Evolutionary conservation across 2,888 invertebrate species (phyloP), one percentile per base, ranked within the genome.

Genomic region (Nephrotoma guestfalica): DNA sequence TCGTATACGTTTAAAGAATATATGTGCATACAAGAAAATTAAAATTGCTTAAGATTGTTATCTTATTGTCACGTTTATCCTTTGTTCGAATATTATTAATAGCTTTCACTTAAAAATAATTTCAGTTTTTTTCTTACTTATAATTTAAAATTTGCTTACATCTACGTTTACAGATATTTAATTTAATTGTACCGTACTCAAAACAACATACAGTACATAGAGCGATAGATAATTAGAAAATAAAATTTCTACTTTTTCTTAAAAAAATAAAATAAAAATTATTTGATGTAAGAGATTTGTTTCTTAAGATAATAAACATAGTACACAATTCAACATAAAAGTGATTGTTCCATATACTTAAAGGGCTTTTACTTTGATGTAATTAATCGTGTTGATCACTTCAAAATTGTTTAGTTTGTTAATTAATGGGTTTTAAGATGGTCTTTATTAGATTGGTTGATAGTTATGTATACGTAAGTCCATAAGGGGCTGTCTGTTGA

Each of bases 41-140:
- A 84, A 41, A 84, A 41, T 84, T 41, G 42, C 42, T 84, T 13
- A 84, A 84, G 84, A 84, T 84, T 84, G 84, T 41, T 84, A 84
- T 84, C 84, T 84, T 84, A 42, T 84, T 84, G 84, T 84, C 84
- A 84, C 84, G 84, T 84, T 84, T 84, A 84, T 84, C 84, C 84
- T 84, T 84, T 84, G 84, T 84, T 84, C 42, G 42, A 84, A 71
- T 41, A 84, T 84, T 84, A 41, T 84, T 84, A 84, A 84, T 84
- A 84, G 84, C 84, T 84, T 84, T 84, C 84, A 84, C 84, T 84
- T 84, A 41, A 84, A 84, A 42, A 84, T 30, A 18, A n/a, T 51
- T 51, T 51, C 15, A 57, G 18, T 71, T 71, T 51, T 71, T 71
- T 30, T 30, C 30, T 30, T 30, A 30, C 30, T 30, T 71, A 30